Evolutionary conservation across 1,140 invertebrate genomes (phyloP).

Genomic region (Orius laevigatus): DNA sequence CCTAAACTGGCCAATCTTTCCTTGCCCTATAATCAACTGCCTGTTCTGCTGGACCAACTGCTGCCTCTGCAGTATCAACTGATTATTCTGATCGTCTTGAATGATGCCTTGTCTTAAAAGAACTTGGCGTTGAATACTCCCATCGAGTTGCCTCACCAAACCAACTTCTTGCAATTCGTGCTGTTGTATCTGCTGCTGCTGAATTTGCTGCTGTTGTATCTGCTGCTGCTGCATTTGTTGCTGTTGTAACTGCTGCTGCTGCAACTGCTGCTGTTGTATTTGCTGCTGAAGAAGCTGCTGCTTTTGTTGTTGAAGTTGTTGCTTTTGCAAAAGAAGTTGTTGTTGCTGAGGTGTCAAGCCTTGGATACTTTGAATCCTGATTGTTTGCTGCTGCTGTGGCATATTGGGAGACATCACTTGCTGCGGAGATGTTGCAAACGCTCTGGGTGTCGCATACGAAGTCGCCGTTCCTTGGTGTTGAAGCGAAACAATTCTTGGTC

Average conservation of each 20-base stretch:
- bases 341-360: constrained; percentile 28
- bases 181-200: constrained; percentile 27
- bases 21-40: constrained; percentile 3
- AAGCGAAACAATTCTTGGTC: constrained; percentile 14
- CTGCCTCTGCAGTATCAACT: constrained; percentile 10
- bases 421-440: constrained; percentile 9
- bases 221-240: constrained; percentile 18
- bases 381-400: constrained; percentile 3
- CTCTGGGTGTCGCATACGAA: constrained; percentile 11
- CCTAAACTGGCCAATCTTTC: constrained; percentile 13
- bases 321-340: constrained; percentile 28
- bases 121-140: constrained; percentile 3
- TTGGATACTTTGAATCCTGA: constrained; percentile 8
- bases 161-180: constrained; percentile 21
- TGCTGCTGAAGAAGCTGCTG: constrained; percentile 25
- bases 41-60: constrained; percentile 15
- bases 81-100: constrained; percentile 10
- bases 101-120: constrained; percentile 23
- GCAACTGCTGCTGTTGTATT: constrained; percentile 33
- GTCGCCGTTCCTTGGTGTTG: constrained; percentile 11
- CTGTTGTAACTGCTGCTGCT: constrained; percentile 27
- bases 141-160: neutral
- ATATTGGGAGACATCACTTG: constrained; percentile 14
- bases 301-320: constrained; percentile 22
- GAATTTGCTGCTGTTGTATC: constrained; percentile 18